A percentile compares a stretch with the other conserved stretches of the same genome.
These are phyloP conservation scores for Drosophila jambulina DNA, from an alignment of 1,140 invertebrate genomes.

Conservation along the genomic window DNA sequence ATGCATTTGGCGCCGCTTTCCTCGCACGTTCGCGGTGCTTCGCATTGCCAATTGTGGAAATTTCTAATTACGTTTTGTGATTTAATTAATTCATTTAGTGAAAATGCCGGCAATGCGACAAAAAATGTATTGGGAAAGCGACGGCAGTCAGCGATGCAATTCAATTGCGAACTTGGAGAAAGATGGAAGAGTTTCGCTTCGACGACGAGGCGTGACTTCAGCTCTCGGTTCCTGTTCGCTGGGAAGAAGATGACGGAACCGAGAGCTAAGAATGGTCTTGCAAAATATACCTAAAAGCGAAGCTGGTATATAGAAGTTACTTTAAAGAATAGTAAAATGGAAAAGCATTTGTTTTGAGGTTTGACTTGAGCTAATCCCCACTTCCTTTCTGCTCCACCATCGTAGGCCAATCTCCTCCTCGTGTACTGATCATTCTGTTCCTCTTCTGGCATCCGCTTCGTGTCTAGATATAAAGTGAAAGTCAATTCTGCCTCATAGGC, in stretches of 20 bases:
- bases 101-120: constrained; percentile 72
- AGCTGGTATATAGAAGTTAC: no score
- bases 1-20: constrained; percentile 71
- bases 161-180: constrained; percentile 21
- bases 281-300: neutral
- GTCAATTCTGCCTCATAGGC: constrained; percentile 64
- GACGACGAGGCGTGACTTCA: constrained; percentile 10
- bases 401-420: neutral
- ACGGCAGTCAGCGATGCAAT: constrained; percentile 2
- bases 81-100: constrained; percentile 83
- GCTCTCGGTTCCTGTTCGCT: constrained; percentile 20
- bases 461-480: constrained; percentile 52
- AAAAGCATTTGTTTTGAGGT: neutral
- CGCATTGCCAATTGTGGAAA: constrained; percentile 64
- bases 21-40: constrained; percentile 37
- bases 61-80: constrained; percentile 81
- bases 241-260: constrained; percentile 24
- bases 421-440: constrained; percentile 25
- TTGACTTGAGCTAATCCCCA: neutral
- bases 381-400: neutral
- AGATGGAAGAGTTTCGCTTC: constrained; percentile 30
- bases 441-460: constrained; percentile 49
- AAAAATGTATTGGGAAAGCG: constrained; percentile 49
- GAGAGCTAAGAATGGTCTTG: constrained; percentile 9
- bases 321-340: neutral